A percentile compares a stretch with the other conserved stretches of the same genome.
phyloP scores from a whole-genome alignment of 2,113 vertebrate genomes.

The Sus scrofa region T2T-Sscrofa CM000819.6:66930501-66931000 shows the following conservation, averaged over 20 bases:
- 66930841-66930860: neutral
- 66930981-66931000: neutral
- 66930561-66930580: neutral
- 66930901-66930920: neutral
- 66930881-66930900: neutral
- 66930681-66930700: neutral
- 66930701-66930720: neutral
- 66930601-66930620: neutral
- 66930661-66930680: neutral
- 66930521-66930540: neutral
- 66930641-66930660: neutral
- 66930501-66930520: neutral
- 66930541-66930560: neutral
- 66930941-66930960: neutral
- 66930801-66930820: neutral
- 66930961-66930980: neutral
- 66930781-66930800: neutral
- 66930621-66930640: neutral
- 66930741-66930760: neutral
- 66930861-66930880: neutral
- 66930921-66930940: neutral
- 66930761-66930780: neutral
- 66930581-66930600: neutral
- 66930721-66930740: conserved; percentile 76
- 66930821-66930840: neutral